These are phyloP conservation scores for Trichopoda pennipes DNA, from an alignment of 2,888 invertebrate species.

Conservation along the genomic window DNA sequence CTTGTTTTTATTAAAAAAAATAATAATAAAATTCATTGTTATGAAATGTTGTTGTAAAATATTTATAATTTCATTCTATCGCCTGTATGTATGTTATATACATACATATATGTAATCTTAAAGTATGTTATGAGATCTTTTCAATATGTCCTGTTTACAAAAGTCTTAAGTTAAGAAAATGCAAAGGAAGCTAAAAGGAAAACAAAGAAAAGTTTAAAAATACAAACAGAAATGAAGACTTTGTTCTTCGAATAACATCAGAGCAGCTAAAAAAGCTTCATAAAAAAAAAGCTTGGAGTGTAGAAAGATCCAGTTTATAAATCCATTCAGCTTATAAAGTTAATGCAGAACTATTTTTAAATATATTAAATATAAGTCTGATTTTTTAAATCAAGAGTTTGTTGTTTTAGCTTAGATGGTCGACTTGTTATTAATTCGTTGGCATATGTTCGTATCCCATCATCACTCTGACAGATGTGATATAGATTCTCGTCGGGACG, in stretches of 20 bases:
- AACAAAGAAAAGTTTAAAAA: background rate
- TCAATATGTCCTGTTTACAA: background rate
- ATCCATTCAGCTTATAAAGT: too few species aligned
- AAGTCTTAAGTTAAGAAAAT: constrained; percentile 34
- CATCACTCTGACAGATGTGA: too few species aligned
- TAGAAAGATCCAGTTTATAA: background rate
- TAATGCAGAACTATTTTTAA: too few species aligned
- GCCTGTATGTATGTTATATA: constrained; percentile 3
- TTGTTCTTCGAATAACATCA: constrained; percentile 4
- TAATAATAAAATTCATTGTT: constrained; percentile 49
- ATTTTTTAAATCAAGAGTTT: too few species aligned
- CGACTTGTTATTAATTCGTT: too few species aligned
- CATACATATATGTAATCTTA: background rate
- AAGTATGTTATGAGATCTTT: constrained; percentile 43
- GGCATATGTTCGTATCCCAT: too few species aligned
- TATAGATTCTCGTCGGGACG: too few species aligned
- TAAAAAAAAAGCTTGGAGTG: background rate
- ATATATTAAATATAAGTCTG: too few species aligned
- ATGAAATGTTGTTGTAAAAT: constrained; percentile 48
- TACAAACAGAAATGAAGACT: background rate
- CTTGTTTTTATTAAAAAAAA: constrained; percentile 16
- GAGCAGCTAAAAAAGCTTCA: background rate
- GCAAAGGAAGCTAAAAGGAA: constrained; percentile 25
- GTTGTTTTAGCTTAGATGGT: too few species aligned
- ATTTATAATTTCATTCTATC: constrained; percentile 39